Percentiles rank a stretch among this genome's conserved stretches.
Evolutionary conservation across 2,797 vertebrate species (phyloP).

Genomic region (Pagetopsis macropterus): DNA sequence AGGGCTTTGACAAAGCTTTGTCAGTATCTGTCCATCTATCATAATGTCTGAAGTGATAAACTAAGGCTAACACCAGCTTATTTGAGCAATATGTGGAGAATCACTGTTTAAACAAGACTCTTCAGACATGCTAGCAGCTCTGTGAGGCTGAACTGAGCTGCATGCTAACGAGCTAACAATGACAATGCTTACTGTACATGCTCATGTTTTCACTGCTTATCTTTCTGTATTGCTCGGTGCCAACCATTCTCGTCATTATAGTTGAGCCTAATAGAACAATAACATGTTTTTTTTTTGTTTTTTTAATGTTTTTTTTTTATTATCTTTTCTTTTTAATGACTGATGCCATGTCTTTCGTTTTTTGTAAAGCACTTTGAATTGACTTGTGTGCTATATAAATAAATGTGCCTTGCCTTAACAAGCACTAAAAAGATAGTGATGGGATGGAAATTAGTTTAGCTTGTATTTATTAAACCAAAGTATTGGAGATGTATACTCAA

Average conservation of each 20-base stretch:
- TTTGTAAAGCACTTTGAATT: too few relatives aligned
- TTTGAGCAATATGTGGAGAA: neutral
- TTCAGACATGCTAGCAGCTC: neutral
- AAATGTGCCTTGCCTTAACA: neutral
- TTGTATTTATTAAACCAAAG: neutral
- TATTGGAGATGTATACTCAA: neutral
- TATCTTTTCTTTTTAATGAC: too few relatives aligned
- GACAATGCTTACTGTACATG: neutral
- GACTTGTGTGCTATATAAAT: too few relatives aligned
- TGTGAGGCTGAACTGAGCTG: neutral
- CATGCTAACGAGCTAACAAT: neutral
- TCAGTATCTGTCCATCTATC: constrained; percentile 4
- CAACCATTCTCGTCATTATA: neutral
- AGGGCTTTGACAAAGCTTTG: neutral
- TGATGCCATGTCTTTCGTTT: too few relatives aligned
- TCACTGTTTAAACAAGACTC: neutral
- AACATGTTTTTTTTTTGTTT: neutral
- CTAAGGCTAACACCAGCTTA: neutral
- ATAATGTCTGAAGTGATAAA: neutral
- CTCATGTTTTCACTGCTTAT: neutral
- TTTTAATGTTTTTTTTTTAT: too few relatives aligned
- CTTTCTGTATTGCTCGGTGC: neutral
- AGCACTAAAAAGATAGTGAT: neutral
- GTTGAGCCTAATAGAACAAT: neutral
- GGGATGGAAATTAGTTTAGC: neutral